A percentile compares a stretch with the other conserved stretches of the same genome.
phyloP scores from a whole-genome alignment of 2,888 invertebrate species.

The Dendrolimus pini region DNA sequence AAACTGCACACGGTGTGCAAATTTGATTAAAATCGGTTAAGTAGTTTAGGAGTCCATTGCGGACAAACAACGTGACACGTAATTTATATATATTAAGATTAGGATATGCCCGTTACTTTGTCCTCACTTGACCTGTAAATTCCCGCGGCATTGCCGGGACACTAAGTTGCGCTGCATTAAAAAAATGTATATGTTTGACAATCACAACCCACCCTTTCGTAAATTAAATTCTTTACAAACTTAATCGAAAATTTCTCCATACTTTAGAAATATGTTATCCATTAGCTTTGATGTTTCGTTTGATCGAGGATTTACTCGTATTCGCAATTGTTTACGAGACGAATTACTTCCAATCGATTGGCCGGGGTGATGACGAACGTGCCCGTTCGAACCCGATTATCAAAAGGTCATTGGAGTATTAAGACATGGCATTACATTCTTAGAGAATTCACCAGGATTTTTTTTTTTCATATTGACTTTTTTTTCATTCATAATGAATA shows the following conservation, averaged over 20 bases:
- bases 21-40: too few species aligned
- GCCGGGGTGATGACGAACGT: not conserved
- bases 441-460: too few species aligned
- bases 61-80: too few species aligned
- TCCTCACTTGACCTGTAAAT: too few species aligned
- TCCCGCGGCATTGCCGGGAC: too few species aligned
- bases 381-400: not conserved
- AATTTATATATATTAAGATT: too few species aligned
- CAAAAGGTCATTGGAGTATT: not conserved
- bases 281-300: not conserved
- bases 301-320: not conserved
- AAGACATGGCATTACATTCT: not conserved
- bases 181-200: not conserved
- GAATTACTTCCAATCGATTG: not conserved
- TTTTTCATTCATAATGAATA: too few species aligned
- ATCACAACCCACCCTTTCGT: not conserved
- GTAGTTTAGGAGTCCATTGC: too few species aligned
- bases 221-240: not conserved
- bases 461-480: too few species aligned
- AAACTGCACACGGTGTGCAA: too few species aligned
- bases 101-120: too few species aligned
- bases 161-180: too few species aligned
- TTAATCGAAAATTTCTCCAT: not conserved
- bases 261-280: not conserved
- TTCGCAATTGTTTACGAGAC: not conserved